phyloP scores from a whole-genome alignment of 2,888 invertebrate genomes.

The Leptogaster cylindrica region DNA sequence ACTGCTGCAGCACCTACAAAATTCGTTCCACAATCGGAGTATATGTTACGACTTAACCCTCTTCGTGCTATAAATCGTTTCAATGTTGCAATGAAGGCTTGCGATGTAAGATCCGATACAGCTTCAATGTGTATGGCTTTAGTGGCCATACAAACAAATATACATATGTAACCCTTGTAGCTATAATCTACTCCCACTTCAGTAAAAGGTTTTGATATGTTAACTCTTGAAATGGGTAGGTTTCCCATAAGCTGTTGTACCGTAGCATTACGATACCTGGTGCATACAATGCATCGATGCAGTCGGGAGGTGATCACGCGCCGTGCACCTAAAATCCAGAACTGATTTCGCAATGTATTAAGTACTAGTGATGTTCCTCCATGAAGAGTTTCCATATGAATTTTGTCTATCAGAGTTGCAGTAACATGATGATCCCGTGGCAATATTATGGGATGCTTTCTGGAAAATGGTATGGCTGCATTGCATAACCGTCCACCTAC shows the following conservation, averaged over 20 bases:
- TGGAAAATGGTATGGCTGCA: too few relatives aligned
- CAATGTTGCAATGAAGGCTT: too few relatives aligned
- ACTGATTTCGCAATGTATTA: background rate
- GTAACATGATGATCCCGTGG: background rate
- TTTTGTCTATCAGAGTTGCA: background rate
- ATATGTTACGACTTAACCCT: background rate
- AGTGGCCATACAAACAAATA: background rate
- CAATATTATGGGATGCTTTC: background rate
- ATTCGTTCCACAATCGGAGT: background rate
- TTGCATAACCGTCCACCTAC: too few relatives aligned
- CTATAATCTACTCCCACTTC: background rate
- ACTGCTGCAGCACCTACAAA: background rate
- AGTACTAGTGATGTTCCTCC: background rate
- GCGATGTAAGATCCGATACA: too few relatives aligned
- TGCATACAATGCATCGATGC: background rate
- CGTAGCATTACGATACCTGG: background rate
- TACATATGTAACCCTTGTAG: background rate
- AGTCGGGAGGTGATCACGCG: background rate
- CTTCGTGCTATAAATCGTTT: too few relatives aligned
- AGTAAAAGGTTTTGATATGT: background rate
- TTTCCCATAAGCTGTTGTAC: background rate
- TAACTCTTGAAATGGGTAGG: background rate
- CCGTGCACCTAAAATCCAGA: background rate
- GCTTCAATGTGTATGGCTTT: background rate
- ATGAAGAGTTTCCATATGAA: too few relatives aligned